A percentile compares a stretch with the other conserved stretches of the same genome.
Conservation (phyloP, 1,140 invertebrate species). For the Drosophila asahinai region DNA sequence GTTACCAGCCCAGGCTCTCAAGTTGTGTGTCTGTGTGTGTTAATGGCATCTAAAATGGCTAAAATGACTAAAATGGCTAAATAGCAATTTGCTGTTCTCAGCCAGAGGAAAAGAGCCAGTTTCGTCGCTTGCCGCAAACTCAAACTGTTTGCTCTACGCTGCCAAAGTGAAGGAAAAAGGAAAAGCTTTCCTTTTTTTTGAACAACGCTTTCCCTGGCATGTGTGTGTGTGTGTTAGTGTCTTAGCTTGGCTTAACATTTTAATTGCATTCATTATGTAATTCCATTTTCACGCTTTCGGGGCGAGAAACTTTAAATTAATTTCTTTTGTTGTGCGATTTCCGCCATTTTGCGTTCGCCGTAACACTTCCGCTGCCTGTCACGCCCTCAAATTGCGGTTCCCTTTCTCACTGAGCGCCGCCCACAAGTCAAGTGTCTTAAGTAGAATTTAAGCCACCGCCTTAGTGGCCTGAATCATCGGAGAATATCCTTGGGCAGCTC, state of each 20-base stretch:
- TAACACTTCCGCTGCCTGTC: constrained; percentile 39
- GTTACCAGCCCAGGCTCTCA: constrained; percentile 19
- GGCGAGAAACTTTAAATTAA: constrained; percentile 77
- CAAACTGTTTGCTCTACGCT: constrained; percentile 50
- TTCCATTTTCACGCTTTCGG: constrained; percentile 76
- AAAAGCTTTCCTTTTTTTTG: constrained; percentile 25
- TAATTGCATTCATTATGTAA: constrained; percentile 84
- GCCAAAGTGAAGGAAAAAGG: constrained; percentile 36
- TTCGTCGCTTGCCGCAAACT: constrained; percentile 36
- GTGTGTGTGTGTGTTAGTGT: constrained; percentile 13
- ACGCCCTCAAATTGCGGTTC: constrained; percentile 3
- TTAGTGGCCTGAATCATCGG: constrained; percentile 6
- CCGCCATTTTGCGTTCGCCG: constrained; percentile 67
- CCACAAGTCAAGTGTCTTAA: constrained; percentile 42
- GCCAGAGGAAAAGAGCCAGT: constrained; percentile 49
- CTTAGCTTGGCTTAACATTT: constrained; percentile 53
- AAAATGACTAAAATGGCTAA: constrained; percentile 78
- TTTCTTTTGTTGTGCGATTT: constrained; percentile 78
- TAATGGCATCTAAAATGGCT: constrained; percentile 82
- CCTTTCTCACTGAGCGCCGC: not conserved
- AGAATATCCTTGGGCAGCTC: not conserved
- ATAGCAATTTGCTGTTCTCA: constrained; percentile 79
- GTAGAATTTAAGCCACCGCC: constrained; percentile 37
- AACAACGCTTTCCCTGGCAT: not conserved
- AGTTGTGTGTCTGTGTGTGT: constrained; percentile 36